These are phyloP conservation scores for Morpho helenor DNA, from an alignment of 2,888 invertebrate genomes.

Conservation along the genomic window DNA sequence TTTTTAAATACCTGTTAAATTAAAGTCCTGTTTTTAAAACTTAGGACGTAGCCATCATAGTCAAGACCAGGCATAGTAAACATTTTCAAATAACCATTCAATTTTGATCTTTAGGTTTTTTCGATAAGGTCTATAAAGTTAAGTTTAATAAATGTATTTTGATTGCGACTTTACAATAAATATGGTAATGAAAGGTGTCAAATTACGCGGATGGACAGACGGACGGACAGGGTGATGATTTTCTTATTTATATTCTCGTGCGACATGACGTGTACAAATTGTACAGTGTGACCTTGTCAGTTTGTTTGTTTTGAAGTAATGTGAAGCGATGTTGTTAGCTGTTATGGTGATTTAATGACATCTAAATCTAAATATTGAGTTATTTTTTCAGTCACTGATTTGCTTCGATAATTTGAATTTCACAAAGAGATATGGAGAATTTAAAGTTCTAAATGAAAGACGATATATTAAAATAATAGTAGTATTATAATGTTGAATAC, in stretches of 20 bases:
- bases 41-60: neutral
- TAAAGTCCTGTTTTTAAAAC: neutral
- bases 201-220: conserved; percentile 64
- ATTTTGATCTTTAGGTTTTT: conserved; percentile 1
- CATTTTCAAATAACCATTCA: conserved; percentile 1
- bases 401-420: too few species aligned
- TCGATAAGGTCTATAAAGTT: conserved; percentile 18
- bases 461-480: too few species aligned
- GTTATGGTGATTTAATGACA: neutral
- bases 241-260: conserved; percentile 57
- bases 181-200: conserved; percentile 78
- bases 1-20: neutral
- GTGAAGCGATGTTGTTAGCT: conserved; percentile 3
- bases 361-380: too few species aligned
- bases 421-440: too few species aligned
- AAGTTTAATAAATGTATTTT: conserved; percentile 23
- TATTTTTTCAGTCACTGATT: too few species aligned
- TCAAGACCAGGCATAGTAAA: neutral
- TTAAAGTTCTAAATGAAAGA: too few species aligned
- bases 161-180: conserved; percentile 56
- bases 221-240: conserved; percentile 58
- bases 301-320: conserved; percentile 34
- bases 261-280: conserved; percentile 58
- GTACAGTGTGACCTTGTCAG: conserved; percentile 48
- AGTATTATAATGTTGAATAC: too few species aligned